A percentile compares a stretch with the other conserved stretches of the same genome.
phyloP scores from a whole-genome alignment of 2,888 invertebrate genomes.

The Laspeyria flexula region DNA sequence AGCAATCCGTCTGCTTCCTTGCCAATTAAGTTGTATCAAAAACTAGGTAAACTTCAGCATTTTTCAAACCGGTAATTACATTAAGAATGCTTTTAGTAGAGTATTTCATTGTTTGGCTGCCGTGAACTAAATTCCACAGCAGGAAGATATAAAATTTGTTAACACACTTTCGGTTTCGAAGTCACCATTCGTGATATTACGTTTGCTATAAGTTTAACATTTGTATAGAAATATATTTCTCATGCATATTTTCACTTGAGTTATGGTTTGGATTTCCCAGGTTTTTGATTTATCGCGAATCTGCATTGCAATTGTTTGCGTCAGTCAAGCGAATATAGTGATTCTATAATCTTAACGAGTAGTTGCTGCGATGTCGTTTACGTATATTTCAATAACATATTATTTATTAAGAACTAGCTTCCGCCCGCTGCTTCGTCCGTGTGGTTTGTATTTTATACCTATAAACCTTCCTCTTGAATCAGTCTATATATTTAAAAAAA shows the following conservation, averaged over 20 bases:
- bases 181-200: neutral
- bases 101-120: slow-evolving; percentile 7
- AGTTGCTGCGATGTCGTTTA: too few relatives aligned
- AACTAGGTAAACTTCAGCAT: neutral
- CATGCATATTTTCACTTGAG: neutral
- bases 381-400: too few relatives aligned
- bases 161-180: slow-evolving; percentile 2
- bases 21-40: neutral
- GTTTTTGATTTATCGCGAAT: neutral
- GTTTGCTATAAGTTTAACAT: neutral
- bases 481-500: too few relatives aligned
- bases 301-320: neutral
- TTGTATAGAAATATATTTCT: neutral
- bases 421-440: too few relatives aligned
- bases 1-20: too few relatives aligned
- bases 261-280: neutral
- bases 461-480: too few relatives aligned
- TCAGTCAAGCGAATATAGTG: neutral
- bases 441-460: too few relatives aligned
- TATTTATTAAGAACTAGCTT: too few relatives aligned
- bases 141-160: neutral
- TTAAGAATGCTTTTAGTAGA: neutral
- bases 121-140: slow-evolving; percentile 7
- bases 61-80: slow-evolving; percentile 6
- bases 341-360: too few relatives aligned